phyloP scores from a whole-genome alignment of 2,888 invertebrate genomes.

The Trachelus stipa region DNA sequence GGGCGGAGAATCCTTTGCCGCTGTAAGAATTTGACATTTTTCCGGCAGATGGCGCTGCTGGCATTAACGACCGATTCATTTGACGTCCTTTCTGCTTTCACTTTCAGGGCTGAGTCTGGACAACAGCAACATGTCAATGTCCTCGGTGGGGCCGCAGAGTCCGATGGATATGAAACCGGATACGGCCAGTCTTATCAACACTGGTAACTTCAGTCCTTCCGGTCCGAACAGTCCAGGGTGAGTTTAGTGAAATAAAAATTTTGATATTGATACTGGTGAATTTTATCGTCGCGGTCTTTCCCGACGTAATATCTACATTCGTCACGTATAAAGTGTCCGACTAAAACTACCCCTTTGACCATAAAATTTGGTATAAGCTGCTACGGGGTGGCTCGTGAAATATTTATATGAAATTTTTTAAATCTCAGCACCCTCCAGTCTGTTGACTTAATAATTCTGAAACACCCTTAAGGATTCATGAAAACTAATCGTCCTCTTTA shows the following conservation, averaged over 20 bases:
- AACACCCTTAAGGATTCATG: not conserved
- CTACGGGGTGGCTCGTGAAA: not conserved
- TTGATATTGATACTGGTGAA: not conserved
- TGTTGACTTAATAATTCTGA: not conserved
- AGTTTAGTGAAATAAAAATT: slow-evolving; percentile 29
- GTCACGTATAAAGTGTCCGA: too few relatives aligned
- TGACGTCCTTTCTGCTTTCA: slow-evolving; percentile 45
- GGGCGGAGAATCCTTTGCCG: too few relatives aligned
- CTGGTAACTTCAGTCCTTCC: slow-evolving; percentile 74
- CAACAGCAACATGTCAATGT: slow-evolving; percentile 75
- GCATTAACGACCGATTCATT: not conserved
- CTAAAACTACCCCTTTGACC: not conserved
- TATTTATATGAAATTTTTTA: not conserved
- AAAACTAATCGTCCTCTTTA: not conserved
- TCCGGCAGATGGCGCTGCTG: too few relatives aligned
- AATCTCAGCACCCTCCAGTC: not conserved
- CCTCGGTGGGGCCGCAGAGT: slow-evolving; percentile 82
- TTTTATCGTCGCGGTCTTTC: not conserved
- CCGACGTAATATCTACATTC: too few relatives aligned
- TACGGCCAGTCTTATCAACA: slow-evolving; percentile 77
- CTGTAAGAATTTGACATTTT: too few relatives aligned
- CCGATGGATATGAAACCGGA: slow-evolving; percentile 92
- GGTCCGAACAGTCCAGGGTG: slow-evolving; percentile 73
- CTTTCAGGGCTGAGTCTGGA: slow-evolving; percentile 80
- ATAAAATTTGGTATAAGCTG: not conserved